A percentile compares a stretch with the other conserved stretches of the same genome.
These are phyloP conservation scores for Encarsia formosa DNA, from an alignment of 2,888 invertebrate species.

Conservation along the genomic window DNA sequence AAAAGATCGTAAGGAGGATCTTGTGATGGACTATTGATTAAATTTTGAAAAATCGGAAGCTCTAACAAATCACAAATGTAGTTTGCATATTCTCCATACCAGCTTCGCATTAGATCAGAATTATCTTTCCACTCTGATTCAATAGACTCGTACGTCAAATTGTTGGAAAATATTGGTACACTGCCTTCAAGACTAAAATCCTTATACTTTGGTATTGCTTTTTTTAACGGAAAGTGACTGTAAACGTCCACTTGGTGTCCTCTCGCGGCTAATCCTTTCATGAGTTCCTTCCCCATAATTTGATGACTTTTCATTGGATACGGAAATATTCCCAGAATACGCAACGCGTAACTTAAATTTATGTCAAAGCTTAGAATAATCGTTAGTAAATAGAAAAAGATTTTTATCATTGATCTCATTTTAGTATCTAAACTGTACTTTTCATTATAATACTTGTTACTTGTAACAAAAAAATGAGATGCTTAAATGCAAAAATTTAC, in stretches of 20 bases:
- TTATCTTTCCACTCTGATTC: neutral
- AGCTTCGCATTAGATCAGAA: neutral
- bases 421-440: no score
- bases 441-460: no score
- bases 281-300: constrained; percentile 50
- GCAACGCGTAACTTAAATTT: no score
- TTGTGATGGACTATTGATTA: constrained; percentile 32
- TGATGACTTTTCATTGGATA: constrained; percentile 54
- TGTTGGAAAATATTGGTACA: constrained; percentile 33
- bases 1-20: constrained; percentile 39
- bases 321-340: constrained; percentile 52
- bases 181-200: constrained; percentile 41
- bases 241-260: no score
- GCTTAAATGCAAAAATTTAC: no score
- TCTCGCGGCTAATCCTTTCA: constrained; percentile 49
- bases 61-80: constrained; percentile 15
- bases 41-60: constrained; percentile 28
- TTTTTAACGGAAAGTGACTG: constrained; percentile 45
- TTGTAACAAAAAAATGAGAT: no score
- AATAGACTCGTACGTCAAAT: constrained; percentile 36
- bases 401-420: no score
- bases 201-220: constrained; percentile 43
- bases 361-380: no score
- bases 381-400: no score
- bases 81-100: neutral